These are phyloP conservation scores for Pollenia amentaria DNA, from an alignment of 2,888 invertebrate species.

Conservation along the genomic window DNA sequence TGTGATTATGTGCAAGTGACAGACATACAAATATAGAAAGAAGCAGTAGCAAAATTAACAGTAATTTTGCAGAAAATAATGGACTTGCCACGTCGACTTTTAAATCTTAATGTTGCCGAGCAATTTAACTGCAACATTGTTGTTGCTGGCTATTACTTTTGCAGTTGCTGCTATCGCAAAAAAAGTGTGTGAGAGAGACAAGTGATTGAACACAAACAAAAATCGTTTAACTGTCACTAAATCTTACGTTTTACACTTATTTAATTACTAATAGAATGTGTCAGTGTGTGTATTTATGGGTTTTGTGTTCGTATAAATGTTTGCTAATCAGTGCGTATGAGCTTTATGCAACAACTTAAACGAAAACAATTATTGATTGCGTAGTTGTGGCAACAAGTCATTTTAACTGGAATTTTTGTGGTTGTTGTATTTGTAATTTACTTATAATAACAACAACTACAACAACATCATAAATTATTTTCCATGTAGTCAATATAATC, in stretches of 20 bases:
- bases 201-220: conserved; percentile 57
- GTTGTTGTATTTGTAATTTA: conserved; percentile 12
- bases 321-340: conserved; percentile 75
- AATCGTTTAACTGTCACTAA: conserved; percentile 54
- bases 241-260: conserved; percentile 31
- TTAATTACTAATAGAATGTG: not conserved
- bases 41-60: not conserved
- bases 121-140: conserved; percentile 19
- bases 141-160: conserved; percentile 24
- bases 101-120: conserved; percentile 7
- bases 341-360: conserved; percentile 67
- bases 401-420: conserved; percentile 66
- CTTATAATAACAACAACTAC: not conserved
- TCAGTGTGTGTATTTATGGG: not conserved
- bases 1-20: not conserved
- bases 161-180: not conserved
- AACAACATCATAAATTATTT: not conserved
- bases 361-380: conserved; percentile 70
- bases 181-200: conserved; percentile 20
- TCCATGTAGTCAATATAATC: conserved; percentile 1
- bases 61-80: not conserved
- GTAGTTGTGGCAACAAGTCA: conserved; percentile 54
- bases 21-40: not conserved
- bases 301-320: conserved; percentile 22
- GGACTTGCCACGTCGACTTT: conserved; percentile 25